Conservation (phyloP, 1,140 invertebrate species). For the Formica exsecta region DNA sequence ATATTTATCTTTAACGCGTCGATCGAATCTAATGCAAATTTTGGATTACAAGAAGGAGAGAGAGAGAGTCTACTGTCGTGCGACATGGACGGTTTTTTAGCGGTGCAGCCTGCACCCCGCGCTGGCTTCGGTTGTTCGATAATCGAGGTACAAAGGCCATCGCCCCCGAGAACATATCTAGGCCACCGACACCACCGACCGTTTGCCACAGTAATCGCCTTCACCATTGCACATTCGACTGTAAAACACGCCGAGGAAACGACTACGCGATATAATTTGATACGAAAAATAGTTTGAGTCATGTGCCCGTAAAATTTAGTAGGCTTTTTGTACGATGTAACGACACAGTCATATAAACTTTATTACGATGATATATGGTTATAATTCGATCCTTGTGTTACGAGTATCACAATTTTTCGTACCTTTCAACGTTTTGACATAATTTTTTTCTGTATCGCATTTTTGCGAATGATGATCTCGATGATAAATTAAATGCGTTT, state of each 20-base stretch:
- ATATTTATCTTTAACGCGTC: constrained; percentile 56
- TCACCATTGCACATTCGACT: constrained; percentile 10
- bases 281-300: background rate
- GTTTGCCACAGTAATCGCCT: constrained; percentile 52
- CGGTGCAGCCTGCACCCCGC: constrained; percentile 72
- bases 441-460: background rate
- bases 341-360: background rate
- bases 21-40: constrained; percentile 13
- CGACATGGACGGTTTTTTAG: constrained; percentile 53
- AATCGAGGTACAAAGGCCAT: constrained; percentile 82
- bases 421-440: background rate
- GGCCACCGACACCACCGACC: constrained; percentile 78
- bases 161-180: constrained; percentile 82
- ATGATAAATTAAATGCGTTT: background rate
- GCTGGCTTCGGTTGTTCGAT: constrained; percentile 80
- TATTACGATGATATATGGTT: too few relatives aligned
- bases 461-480: too few relatives aligned
- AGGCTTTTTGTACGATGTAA: background rate
- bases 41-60: background rate
- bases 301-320: background rate
- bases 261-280: background rate
- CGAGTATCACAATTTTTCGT: background rate
- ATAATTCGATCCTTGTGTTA: background rate
- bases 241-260: background rate
- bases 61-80: background rate